Evolutionary conservation across 2,797 vertebrate species (phyloP).

Genomic region (Thunnus albacares): DNA sequence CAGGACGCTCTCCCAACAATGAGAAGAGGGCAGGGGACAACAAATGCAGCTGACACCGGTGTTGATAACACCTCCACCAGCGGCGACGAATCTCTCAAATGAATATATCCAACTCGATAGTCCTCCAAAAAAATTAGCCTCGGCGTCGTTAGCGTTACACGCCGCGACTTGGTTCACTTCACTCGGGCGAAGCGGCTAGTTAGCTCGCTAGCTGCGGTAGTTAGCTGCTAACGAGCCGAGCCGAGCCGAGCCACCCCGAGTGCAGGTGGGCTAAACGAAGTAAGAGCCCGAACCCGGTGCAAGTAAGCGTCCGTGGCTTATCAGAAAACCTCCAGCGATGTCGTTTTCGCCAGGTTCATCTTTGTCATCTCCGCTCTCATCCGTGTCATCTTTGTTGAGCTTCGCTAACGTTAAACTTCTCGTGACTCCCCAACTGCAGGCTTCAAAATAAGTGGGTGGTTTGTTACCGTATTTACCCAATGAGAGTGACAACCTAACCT

Average conservation of each 20-base stretch:
- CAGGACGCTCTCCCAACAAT: slow-evolving; percentile 41
- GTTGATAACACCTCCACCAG: slow-evolving; percentile 1
- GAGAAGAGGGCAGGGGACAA: neutral
- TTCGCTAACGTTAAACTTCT: slow-evolving; percentile 71
- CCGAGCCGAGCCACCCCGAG: slow-evolving; percentile 2
- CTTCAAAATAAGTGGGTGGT: slow-evolving; percentile 76
- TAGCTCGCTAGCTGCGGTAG: slow-evolving; percentile 39
- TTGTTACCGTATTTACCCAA: slow-evolving; percentile 81
- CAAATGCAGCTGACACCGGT: neutral
- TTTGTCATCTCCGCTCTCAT: slow-evolving; percentile 12
- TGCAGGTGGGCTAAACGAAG: slow-evolving; percentile 40
- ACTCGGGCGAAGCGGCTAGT: slow-evolving; percentile 51
- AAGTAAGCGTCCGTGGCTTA: slow-evolving; percentile 4
- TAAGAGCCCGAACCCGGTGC: neutral
- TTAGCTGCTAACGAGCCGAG: slow-evolving; percentile 27
- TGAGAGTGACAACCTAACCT: slow-evolving; percentile 83
- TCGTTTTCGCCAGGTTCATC: neutral
- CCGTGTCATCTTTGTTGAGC: slow-evolving; percentile 24
- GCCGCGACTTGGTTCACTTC: slow-evolving; percentile 58
- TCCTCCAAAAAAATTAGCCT: slow-evolving; percentile 16
- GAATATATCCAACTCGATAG: slow-evolving; percentile 19
- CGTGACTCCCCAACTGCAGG: slow-evolving; percentile 67
- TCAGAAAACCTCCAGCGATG: neutral
- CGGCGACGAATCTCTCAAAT: neutral
- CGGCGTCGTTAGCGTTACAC: slow-evolving; percentile 43